Evolutionary conservation across 1,140 invertebrate genomes (phyloP), one percentile per base, ranked within the genome.

Genomic region (Micrasema minimum): DNA sequence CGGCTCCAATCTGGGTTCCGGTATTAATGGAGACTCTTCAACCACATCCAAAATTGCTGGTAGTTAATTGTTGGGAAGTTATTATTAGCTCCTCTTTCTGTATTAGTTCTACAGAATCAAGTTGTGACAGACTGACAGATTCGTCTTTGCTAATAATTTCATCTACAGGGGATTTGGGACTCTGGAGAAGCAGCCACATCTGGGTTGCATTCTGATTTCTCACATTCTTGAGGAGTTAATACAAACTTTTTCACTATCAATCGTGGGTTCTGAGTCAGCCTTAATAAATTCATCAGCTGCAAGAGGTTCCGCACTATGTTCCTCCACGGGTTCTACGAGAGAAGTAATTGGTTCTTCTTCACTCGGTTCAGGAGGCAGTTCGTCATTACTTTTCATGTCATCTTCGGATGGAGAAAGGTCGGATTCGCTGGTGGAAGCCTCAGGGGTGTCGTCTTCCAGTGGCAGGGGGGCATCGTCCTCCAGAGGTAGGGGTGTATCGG

Each of bases 391-490:
- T 22, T 41, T 48, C 9, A 22, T 50, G 2, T 45, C 53, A 10
- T 23, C 10, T 6, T 69, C 66, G 4, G 26, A 31, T 31, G 66
- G 66, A 11, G 66, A 69, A 14, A 59, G 51, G 16, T 14, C 38
- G 1, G 66, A 46, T 12, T 69, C 66, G 26, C 66, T 69, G 53
- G 66, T 59, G 1, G 66, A 69, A 12, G 66, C 31, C 16, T 69
- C 66, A 10, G 66, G 50, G 4, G 53, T 16, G 22, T 67, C 61
- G 22, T 66, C 62, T 7, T 69, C 67, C 5, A 50, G 65, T 1
- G 65, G 53, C 20, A 43, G 50, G 38, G 16, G 14, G 2, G 65
- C 23, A 7, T 67, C 65, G 22, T 50, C 53, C 35, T 48, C 38
- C 1, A 50, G 53, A 2, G 65, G 50, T n/a, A 43, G 48, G 20